Evolutionary conservation across 2,113 vertebrate species (phyloP).

Genomic region (Microtus richardsoni): DNA sequence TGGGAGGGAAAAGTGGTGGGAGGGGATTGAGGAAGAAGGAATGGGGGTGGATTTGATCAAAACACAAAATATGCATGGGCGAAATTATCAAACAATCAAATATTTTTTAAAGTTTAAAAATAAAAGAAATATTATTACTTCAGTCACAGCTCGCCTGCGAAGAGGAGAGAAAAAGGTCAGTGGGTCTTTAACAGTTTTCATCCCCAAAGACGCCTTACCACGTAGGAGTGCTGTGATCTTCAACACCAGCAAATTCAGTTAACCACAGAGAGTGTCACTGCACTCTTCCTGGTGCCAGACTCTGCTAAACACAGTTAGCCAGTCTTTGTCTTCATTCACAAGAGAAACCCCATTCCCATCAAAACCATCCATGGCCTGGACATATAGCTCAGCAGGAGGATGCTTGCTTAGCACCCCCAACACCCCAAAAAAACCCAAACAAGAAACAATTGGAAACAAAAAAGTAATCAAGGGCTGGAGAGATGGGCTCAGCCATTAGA

Average conservation of each 20-base stretch:
- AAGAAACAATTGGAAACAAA: neutral
- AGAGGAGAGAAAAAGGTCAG: neutral
- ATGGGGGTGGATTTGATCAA: neutral
- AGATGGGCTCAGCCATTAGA: neutral
- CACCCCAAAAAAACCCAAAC: neutral
- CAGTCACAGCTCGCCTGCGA: neutral
- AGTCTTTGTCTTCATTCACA: neutral
- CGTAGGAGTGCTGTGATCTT: neutral
- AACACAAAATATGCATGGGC: neutral
- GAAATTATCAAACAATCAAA: neutral
- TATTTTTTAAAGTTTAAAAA: neutral
- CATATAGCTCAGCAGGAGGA: neutral
- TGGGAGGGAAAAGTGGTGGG: neutral
- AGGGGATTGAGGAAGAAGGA: neutral
- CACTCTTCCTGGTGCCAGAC: neutral
- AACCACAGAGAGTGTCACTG: neutral
- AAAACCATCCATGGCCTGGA: neutral
- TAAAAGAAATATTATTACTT: neutral
- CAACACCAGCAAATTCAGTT: neutral
- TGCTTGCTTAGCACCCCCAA: neutral
- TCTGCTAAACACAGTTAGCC: accelerated
- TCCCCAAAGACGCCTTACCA: neutral
- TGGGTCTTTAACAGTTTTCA: neutral
- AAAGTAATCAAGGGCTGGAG: neutral
- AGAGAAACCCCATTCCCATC: neutral